Evolutionary conservation across 1,140 invertebrate species (phyloP).

Genomic region (Chrysoperla carnea): DNA sequence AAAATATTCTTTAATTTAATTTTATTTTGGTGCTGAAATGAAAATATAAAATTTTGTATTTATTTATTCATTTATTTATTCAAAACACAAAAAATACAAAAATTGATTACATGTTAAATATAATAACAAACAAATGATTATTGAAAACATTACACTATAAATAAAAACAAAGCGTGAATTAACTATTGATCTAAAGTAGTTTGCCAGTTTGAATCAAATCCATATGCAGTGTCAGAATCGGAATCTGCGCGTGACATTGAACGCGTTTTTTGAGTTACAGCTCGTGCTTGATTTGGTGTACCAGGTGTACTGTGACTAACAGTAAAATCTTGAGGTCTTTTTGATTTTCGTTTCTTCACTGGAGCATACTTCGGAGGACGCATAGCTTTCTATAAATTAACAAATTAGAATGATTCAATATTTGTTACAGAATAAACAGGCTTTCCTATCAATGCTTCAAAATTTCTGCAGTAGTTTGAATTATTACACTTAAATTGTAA

Average conservation of each 20-base stretch:
- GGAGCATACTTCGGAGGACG: slow-evolving; percentile 52
- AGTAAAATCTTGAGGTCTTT: slow-evolving; percentile 19
- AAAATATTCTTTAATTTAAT: too few species aligned
- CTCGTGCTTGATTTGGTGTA: slow-evolving; percentile 34
- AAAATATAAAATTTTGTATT: too few species aligned
- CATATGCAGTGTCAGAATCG: slow-evolving; percentile 64
- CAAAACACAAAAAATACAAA: too few species aligned
- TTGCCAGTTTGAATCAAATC: slow-evolving; percentile 57
- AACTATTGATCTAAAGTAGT: neutral
- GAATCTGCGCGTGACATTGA: slow-evolving; percentile 33
- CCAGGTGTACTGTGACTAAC: slow-evolving; percentile 37
- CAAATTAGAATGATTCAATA: slow-evolving; percentile 5
- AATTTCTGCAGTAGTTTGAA: too few species aligned
- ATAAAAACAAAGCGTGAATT: too few species aligned
- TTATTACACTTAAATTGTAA: too few species aligned
- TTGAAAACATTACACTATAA: too few species aligned
- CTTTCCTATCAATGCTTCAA: neutral
- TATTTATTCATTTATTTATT: too few species aligned
- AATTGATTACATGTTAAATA: too few species aligned
- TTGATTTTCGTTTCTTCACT: slow-evolving; percentile 37
- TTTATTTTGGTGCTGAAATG: too few species aligned
- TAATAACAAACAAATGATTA: too few species aligned
- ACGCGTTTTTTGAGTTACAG: slow-evolving; percentile 13
- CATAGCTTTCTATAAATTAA: slow-evolving; percentile 33
- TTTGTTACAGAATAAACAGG: slow-evolving; percentile 1